Base-by-base conservation (phyloP, 92 coral and sea anemone species). In the Plumapathes pennacea region DNA sequence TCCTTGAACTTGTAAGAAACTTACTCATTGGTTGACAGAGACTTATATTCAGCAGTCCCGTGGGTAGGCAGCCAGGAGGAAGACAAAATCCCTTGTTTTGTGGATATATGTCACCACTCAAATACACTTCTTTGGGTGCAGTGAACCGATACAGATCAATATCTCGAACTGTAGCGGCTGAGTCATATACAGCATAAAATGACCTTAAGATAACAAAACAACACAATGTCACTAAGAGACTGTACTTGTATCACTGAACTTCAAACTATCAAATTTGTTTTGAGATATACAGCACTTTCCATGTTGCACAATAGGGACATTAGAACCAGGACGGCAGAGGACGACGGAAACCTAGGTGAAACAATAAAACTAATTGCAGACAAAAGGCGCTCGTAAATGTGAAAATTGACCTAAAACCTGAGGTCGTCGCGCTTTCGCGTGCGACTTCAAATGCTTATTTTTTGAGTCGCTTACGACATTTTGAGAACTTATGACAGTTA, bases 71-170 rank as follows among this genome's bases (percentile, higher is more conserved):
- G 1, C 25, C 25, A 8, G 77, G 77, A 3, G 88, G 81, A 2
- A 87, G 83, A 68, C 97, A 90, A 62, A 90, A 91, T 39, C 96
- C 97, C 64, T 83, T 87, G 70, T 91, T 91, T 3, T 81, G 59
- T 1, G 76, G 38, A 31, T 83, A 62, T 10, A 65, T 25, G 34
- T 91, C 96, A 23, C 97, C 97, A 27, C 72, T 56, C 7, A 62
- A 36, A 60, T 83, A 91, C 30, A 83, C 32, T 26, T 83, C 71
- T 7, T 68, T 69, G 2, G 90, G 91, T 5, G 82, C 71, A 3
- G 67, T 64, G 68, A 78, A 91, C 17, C 96, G 96, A 32, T 83
- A 87, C 30, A 91, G 62, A 25, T 68, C 66, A 13, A 91, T 87
- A 26, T 52, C 91, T 21, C 77, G 76, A 9, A 79, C 62, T 8